Evolutionary conservation across 2,113 vertebrate species (phyloP).

Genomic region (Loxodonta africana): DNA sequence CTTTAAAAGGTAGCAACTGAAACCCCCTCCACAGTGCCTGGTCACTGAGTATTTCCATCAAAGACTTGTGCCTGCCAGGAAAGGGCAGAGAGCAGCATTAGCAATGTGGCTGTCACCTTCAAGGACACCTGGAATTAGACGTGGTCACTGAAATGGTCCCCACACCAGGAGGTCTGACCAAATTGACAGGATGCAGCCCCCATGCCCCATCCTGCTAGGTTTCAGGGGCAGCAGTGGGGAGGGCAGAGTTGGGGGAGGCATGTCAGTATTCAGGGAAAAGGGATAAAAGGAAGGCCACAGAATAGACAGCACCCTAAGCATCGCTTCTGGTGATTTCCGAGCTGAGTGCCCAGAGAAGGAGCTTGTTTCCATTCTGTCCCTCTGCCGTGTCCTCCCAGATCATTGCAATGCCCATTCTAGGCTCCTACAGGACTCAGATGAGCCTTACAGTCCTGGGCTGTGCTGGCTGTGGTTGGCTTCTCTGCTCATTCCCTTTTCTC

Average conservation of each 20-base stretch:
- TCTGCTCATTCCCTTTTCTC: not conserved
- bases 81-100: not conserved
- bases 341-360: conserved; percentile 20
- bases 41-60: not conserved
- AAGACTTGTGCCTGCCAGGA: not conserved
- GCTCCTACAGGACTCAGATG: not conserved
- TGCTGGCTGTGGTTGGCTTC: not conserved
- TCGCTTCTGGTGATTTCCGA: conserved; percentile 53
- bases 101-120: not conserved
- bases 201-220: not conserved
- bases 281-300: conserved; percentile 13
- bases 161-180: not conserved
- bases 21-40: not conserved
- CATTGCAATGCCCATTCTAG: fast-evolving
- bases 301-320: not conserved
- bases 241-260: not conserved
- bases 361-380: not conserved
- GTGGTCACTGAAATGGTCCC: not conserved
- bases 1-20: conserved; percentile 27
- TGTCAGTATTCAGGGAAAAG: not conserved
- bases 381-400: not conserved
- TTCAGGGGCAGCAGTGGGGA: not conserved
- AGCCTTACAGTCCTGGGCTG: fast-evolving
- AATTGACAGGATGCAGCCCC: not conserved
- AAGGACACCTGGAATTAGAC: conserved; percentile 33